Evolutionary conservation across 2,797 vertebrate species (phyloP).

Genomic region (Pangasius krempfi): DNA sequence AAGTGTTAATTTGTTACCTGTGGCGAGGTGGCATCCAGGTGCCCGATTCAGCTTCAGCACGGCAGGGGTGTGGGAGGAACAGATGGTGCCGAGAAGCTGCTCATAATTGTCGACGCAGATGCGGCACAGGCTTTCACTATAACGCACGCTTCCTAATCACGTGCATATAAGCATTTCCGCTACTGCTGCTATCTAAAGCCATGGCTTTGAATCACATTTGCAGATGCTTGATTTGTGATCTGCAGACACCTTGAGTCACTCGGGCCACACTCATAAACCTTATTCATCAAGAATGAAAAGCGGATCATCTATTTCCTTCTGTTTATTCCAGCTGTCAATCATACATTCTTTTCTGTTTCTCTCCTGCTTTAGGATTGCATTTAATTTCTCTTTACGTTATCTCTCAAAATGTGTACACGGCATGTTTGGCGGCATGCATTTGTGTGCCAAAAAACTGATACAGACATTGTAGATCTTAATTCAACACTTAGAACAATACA

Average conservation of each 20-base stretch:
- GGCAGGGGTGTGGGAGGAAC: slow-evolving; percentile 58
- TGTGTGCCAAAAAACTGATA: background rate
- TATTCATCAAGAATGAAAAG: slow-evolving; percentile 35
- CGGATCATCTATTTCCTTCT: slow-evolving; percentile 20
- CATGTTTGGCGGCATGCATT: no score
- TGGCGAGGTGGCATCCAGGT: slow-evolving; percentile 36
- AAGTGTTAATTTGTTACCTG: slow-evolving; percentile 61
- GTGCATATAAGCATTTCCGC: slow-evolving; percentile 50
- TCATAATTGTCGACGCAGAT: slow-evolving; percentile 46
- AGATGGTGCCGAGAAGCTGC: slow-evolving; percentile 67
- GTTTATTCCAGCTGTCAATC: slow-evolving; percentile 36
- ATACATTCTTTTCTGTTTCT: background rate
- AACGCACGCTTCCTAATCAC: slow-evolving; percentile 64
- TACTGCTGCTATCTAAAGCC: slow-evolving; percentile 17
- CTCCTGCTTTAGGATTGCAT: background rate
- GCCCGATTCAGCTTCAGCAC: slow-evolving; percentile 29
- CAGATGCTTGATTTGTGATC: slow-evolving; percentile 33
- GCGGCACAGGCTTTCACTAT: slow-evolving; percentile 41
- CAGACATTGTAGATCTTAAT: background rate
- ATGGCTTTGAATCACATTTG: slow-evolving; percentile 35
- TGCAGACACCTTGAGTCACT: slow-evolving; percentile 9
- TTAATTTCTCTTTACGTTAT: background rate
- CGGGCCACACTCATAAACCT: slow-evolving; percentile 9
- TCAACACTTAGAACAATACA: no score
- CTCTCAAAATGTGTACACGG: background rate